Conservation (phyloP, 2,797 vertebrate genomes). For the Crax fasciolata region DNA sequence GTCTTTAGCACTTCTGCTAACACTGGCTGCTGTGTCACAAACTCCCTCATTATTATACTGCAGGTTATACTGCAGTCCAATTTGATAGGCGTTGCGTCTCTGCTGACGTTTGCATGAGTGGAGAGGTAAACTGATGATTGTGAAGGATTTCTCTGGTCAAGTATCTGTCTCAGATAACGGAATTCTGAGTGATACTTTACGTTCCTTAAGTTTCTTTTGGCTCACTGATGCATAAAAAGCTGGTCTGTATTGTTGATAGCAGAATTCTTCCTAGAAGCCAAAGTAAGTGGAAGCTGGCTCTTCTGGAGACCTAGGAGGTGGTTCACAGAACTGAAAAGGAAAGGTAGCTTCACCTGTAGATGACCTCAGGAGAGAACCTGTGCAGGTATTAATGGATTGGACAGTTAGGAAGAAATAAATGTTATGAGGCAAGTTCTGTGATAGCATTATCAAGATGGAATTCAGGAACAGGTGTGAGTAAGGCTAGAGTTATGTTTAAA, state of each 20-base stretch:
- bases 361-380: not conserved
- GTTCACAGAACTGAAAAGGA: not conserved
- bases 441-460: not conserved
- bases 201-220: not conserved
- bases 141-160: not conserved
- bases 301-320: not conserved
- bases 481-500: not conserved
- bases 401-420: not conserved
- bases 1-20: not conserved
- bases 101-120: not conserved
- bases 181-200: not conserved
- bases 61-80: rapidly evolving
- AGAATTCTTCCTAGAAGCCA: not conserved
- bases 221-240: not conserved
- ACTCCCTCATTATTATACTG: not conserved
- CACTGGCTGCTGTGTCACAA: not conserved
- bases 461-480: not conserved
- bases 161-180: not conserved
- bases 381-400: not conserved
- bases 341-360: not conserved
- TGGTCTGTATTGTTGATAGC: not conserved
- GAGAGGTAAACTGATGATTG: not conserved
- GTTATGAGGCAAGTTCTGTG: not conserved
- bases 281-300: not conserved
- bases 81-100: not conserved